Evolutionary conservation across 92 coral and sea anemone genomes (phyloP), one percentile per base, ranked within the genome.

Genomic region (Montipora capitata): DNA sequence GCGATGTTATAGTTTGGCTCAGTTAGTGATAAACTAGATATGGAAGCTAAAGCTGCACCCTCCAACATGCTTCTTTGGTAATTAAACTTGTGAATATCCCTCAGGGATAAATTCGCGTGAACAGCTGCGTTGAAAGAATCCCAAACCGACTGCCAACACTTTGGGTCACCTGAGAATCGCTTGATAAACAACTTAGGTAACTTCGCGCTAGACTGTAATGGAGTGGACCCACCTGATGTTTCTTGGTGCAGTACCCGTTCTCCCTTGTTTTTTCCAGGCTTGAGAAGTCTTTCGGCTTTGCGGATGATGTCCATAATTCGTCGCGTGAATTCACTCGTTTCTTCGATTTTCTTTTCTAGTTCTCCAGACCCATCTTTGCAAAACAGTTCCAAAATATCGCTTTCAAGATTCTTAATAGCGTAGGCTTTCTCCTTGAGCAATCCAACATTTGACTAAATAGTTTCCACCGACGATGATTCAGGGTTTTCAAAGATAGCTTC

Each of bases 91-190:
- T 87, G 86, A 48, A 91, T 80, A 56, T 87, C 67, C 2, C 52
- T 64, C 9, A 91, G 81, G 4, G 68, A 17, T 11, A 51, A 1
- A 80, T 91, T 91, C 6, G 18, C 3, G 38, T 75, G 89, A 20
- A 91, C 85, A 15, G 91, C 91, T 59, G 73, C 68, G 6, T 75
- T 76, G 61, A 91, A 91, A n/a, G 78, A 74, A 70, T 86, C 88
- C 58, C 80, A 78, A 40, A 86, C 86, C 20, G 82, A 35, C 63
- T 74, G 83, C 91, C 91, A 86, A 2, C 65, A 57, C 10, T 68
- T 81, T 5, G 80, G 75, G n/a, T 77, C 64, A 10, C 94, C 85
- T 48, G 52, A 42, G 57, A 91, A 86, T 45, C 69, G 58, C 9
- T 43, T 91, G 16, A 90, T 6, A 35, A 85, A 77, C 43, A 85